Evolutionary conservation across 2,113 vertebrate genomes (phyloP), one percentile per base, ranked within the genome.

Genomic region (Amphilophus citrinellus): DNA sequence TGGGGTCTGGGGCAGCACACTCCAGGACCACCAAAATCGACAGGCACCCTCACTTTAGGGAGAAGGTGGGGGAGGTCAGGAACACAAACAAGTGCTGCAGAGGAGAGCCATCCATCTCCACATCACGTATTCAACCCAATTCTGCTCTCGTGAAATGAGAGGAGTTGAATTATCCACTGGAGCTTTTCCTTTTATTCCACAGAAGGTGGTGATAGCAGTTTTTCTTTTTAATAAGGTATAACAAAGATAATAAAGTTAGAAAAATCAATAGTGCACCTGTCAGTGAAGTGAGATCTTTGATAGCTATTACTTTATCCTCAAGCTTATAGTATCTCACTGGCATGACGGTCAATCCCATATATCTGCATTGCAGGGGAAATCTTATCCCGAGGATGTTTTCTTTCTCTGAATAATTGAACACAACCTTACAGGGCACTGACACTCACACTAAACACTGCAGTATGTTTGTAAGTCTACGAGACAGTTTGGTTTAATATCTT

Each of bases 321-420:
- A 66, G 58, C 81, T 75, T 59, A 87, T 30, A 76, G 61, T 62
- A 37, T 76, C 24, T 82, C 62, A 53, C 50, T 47, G 58, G 76
- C 60, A 76, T 39, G 58, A 80, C 86, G 86, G 91, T 91, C 88
- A 90, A 42, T 79, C 76, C 61, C 79, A 84, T 89, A 81, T 59
- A 94, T 91, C 92, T 92, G 92, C 91, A 93, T 80, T 92, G 92
- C 91, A 92, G 91, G 66, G 84, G 88, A 90, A 89, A 93, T 84
- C 82, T 88, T 90, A 93, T 88, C 81, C 83, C 5, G 15, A 77
- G 65, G 82, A 92, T 81, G 85, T 87, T 92, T 91, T 83, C 63
- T 87, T 79, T 91, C 61, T 71, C 84, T 92, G 79, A 92, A 93
- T 92, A 91, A 91, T 90, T 93, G 88, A 94, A 92, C 65, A 84